Evolutionary conservation across 92 coral and sea anemone genomes (phyloP).

Genomic region (Epizoanthus fatuus): DNA sequence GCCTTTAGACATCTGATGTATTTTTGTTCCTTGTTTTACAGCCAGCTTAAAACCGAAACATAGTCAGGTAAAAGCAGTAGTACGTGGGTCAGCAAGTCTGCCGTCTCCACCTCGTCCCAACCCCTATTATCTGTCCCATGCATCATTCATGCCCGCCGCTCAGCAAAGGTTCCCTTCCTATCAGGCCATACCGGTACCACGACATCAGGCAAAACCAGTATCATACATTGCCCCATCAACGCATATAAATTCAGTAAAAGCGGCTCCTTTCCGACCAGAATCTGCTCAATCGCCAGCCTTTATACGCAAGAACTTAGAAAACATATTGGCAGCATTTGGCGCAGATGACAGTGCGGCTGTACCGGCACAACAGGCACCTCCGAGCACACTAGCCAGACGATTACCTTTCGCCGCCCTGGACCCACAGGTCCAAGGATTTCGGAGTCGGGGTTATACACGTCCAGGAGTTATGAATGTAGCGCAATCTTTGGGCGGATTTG

Average conservation of each 20-base stretch:
- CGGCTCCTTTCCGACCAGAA: not conserved
- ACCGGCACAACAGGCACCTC: not conserved
- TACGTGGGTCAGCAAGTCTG: not conserved
- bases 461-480: not conserved
- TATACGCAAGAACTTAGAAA: constrained; percentile 27
- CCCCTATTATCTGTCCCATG: not conserved
- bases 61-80: not conserved
- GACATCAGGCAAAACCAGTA: constrained; percentile 7
- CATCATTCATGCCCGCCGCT: not conserved
- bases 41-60: constrained; percentile 4
- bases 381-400: too few relatives aligned
- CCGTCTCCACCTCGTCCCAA: constrained; percentile 5
- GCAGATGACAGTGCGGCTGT: not conserved
- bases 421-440: not conserved
- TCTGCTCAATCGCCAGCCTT: constrained; percentile 17
- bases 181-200: not conserved
- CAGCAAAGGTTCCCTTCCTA: not conserved
- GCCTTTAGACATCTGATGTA: not conserved
- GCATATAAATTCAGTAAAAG: not conserved
- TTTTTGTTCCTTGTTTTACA: not conserved
- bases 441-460: not conserved
- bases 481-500: not conserved
- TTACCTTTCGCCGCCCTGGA: not conserved
- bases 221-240: not conserved
- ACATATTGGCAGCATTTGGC: constrained; percentile 34